Evolutionary conservation across 2,888 invertebrate species (phyloP).

Genomic region (Pammene fasciana): DNA sequence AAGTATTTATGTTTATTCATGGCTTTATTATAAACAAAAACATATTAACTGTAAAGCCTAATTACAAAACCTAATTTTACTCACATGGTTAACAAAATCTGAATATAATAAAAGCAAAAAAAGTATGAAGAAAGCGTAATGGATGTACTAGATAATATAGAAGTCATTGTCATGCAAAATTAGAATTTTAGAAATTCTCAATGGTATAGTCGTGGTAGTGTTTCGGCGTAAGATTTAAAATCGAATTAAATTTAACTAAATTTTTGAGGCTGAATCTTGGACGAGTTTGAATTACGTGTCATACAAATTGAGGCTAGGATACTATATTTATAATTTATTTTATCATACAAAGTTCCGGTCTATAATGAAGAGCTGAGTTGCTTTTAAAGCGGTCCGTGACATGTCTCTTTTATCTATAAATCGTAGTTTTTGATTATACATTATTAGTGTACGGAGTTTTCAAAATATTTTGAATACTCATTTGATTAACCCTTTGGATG

Average conservation of each 20-base stretch:
- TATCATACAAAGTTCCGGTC: not conserved
- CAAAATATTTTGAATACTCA: not conserved
- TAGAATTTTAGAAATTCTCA: constrained; percentile 63
- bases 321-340: constrained; percentile 13
- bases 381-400: not conserved
- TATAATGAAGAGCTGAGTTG: not conserved
- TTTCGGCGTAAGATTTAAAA: constrained; percentile 51
- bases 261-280: constrained; percentile 37
- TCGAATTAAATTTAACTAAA: constrained; percentile 35
- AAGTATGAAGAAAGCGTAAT: too few relatives aligned
- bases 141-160: constrained; percentile 1
- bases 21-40: too few relatives aligned
- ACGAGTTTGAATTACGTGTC: constrained; percentile 24
- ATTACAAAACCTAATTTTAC: too few relatives aligned
- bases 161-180: constrained; percentile 42
- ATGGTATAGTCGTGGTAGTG: constrained; percentile 60
- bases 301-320: constrained; percentile 12
- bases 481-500: constrained; percentile 3
- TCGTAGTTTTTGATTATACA: not conserved
- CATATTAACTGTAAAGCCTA: too few relatives aligned
- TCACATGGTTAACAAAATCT: not conserved
- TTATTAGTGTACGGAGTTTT: not conserved
- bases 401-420: not conserved
- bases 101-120: not conserved
- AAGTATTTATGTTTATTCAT: too few relatives aligned